phyloP scores from a whole-genome alignment of 2,888 invertebrate species.

The Noctuana brunneofusca region DNA sequence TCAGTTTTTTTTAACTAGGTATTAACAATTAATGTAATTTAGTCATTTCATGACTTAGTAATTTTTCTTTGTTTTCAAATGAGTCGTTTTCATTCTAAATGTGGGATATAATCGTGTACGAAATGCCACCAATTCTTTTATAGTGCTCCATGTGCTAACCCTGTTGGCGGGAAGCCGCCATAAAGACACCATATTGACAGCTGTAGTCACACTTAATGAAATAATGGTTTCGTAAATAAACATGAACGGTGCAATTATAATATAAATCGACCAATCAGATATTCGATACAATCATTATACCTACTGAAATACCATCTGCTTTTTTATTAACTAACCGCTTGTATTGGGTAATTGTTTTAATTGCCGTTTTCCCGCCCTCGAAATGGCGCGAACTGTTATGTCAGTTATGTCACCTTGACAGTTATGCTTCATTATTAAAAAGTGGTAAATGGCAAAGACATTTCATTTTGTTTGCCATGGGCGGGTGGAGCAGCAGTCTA shows the following conservation, averaged over 20 bases:
- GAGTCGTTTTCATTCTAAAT: too few species aligned
- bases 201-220: slow-evolving; percentile 14
- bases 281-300: slow-evolving; percentile 14
- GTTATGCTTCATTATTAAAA: slow-evolving; percentile 5
- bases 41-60: too few species aligned
- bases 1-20: too few species aligned
- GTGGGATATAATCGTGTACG: too few species aligned
- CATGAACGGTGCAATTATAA: slow-evolving; percentile 17
- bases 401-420: slow-evolving; percentile 25
- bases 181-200: slow-evolving; percentile 21
- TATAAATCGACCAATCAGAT: slow-evolving; percentile 16
- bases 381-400: slow-evolving; percentile 23
- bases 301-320: slow-evolving; percentile 8
- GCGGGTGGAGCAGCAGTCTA: too few species aligned
- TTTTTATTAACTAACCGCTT: slow-evolving; percentile 14
- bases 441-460: slow-evolving; percentile 15
- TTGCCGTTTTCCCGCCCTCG: slow-evolving; percentile 7
- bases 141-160: background rate
- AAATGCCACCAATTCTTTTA: background rate
- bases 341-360: background rate
- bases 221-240: slow-evolving; percentile 21
- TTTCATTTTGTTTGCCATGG: background rate
- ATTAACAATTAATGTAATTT: too few species aligned
- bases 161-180: background rate
- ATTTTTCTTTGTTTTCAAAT: too few species aligned